Evolutionary conservation across 2,113 vertebrate species (phyloP).

Genomic region (Ia io): DNA sequence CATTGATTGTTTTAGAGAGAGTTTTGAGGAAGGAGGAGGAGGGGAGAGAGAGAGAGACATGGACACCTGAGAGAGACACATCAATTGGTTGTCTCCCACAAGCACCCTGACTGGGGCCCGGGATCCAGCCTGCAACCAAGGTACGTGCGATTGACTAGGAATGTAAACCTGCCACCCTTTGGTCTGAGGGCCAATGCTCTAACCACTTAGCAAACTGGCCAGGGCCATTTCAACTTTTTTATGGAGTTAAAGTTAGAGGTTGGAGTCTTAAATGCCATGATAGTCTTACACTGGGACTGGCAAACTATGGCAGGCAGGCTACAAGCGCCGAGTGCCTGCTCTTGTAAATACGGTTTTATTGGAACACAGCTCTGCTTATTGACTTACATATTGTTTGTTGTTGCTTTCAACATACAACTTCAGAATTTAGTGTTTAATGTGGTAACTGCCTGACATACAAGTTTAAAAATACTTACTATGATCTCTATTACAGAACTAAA

Average conservation of each 20-base stretch:
- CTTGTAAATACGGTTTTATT: neutral
- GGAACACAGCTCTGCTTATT: neutral
- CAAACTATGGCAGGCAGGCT: neutral
- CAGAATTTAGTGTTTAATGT: neutral
- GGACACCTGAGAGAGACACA: no score
- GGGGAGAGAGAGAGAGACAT: no score
- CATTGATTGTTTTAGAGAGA: no score
- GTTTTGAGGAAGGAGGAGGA: no score
- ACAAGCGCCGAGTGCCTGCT: neutral
- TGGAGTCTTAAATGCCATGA: neutral
- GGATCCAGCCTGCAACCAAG: no score
- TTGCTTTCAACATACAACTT: neutral
- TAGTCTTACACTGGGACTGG: neutral
- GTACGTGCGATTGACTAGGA: no score
- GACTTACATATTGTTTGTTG: neutral
- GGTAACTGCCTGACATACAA: neutral
- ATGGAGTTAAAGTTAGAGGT: neutral
- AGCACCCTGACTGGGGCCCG: no score
- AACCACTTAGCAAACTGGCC: no score
- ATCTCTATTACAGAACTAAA: neutral
- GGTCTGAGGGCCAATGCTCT: no score
- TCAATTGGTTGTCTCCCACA: no score
- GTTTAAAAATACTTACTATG: neutral
- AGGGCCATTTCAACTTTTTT: neutral
- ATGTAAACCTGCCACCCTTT: no score